A percentile compares a stretch with the other conserved stretches of the same genome.
These are phyloP conservation scores for Oriolus oriolus DNA, from an alignment of 2,113 vertebrate species.

Conservation along the genomic window DNA sequence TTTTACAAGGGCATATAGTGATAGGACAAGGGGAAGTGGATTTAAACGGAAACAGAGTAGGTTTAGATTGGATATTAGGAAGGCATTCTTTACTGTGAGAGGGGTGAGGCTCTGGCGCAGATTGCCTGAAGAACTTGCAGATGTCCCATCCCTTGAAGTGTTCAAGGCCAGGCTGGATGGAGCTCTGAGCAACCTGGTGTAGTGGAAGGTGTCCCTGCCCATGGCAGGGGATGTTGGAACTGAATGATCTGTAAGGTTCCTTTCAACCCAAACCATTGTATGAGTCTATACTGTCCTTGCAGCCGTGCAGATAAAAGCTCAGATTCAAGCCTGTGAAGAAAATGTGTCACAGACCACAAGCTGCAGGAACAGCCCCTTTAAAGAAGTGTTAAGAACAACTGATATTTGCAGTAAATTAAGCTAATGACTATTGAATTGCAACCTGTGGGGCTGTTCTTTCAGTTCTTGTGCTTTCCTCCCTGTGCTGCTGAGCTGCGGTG, in stretches of 20 bases:
- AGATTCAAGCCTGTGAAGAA: background rate
- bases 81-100: background rate
- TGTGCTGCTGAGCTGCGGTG: accelerated
- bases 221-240: background rate
- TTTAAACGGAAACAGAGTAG: background rate
- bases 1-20: background rate
- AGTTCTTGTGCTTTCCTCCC: background rate
- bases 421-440: background rate
- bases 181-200: background rate
- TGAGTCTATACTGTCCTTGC: background rate
- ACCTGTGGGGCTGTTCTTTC: background rate
- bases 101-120: background rate
- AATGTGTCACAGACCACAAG: background rate
- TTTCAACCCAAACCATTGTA: background rate
- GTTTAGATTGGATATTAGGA: background rate
- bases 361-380: background rate
- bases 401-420: background rate
- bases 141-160: background rate
- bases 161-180: background rate
- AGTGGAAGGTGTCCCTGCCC: background rate
- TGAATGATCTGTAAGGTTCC: background rate
- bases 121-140: background rate
- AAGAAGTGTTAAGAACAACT: background rate
- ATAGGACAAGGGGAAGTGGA: background rate
- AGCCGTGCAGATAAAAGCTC: background rate